phyloP scores from a whole-genome alignment of 2,888 invertebrate genomes.

The Pardosa pseudoannulata region DNA sequence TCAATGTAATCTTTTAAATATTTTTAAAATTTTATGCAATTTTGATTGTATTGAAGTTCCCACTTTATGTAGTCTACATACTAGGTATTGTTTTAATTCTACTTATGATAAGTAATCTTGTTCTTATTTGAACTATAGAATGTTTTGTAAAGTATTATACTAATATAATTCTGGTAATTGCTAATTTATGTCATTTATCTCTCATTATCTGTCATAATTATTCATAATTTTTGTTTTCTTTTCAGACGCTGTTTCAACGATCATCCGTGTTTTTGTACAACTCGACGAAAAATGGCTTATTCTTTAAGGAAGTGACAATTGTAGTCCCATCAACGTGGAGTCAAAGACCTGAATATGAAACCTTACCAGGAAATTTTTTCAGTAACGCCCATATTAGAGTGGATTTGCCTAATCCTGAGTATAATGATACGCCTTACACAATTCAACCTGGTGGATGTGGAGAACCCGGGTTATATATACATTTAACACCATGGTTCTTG shows the following conservation, averaged over 20 bases:
- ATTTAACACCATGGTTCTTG: slow-evolving; percentile 77
- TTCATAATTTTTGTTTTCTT: slow-evolving; percentile 7
- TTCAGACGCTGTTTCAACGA: slow-evolving; percentile 81
- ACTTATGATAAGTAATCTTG: too few species aligned
- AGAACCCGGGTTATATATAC: slow-evolving; percentile 81
- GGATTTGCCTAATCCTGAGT: slow-evolving; percentile 80
- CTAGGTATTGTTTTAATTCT: too few species aligned
- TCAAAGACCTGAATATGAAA: slow-evolving; percentile 76
- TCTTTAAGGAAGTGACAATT: slow-evolving; percentile 81
- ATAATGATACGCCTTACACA: slow-evolving; percentile 81
- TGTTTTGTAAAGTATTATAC: too few species aligned
- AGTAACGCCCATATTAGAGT: slow-evolving; percentile 80
- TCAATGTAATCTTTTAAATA: too few species aligned
- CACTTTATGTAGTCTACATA: too few species aligned
- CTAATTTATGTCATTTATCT: too few species aligned
- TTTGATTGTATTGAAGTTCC: too few species aligned
- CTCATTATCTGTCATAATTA: too few species aligned
- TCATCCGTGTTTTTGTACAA: slow-evolving; percentile 81
- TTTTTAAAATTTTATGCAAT: too few species aligned
- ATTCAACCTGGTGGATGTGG: slow-evolving; percentile 83
- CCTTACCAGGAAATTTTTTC: slow-evolving; percentile 66
- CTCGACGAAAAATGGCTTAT: slow-evolving; percentile 81
- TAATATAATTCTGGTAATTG: too few species aligned
- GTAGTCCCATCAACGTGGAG: slow-evolving; percentile 82
- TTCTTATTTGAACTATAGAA: too few species aligned